Evolutionary conservation across 2,888 invertebrate genomes (phyloP), one percentile per base, ranked within the genome.

Genomic region (Drosophila buzzatii): DNA sequence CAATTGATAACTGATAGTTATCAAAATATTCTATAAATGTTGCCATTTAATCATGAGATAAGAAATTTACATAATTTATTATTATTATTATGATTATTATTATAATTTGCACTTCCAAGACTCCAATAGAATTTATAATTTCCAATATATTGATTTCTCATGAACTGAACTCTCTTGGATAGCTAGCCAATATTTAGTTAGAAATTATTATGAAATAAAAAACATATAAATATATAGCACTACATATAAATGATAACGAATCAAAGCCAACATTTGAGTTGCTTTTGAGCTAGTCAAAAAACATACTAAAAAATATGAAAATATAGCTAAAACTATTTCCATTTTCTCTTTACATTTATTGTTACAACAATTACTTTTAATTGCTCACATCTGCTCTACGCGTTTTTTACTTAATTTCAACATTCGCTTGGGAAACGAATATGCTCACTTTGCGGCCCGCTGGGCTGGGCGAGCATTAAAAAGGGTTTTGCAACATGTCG

Each of bases 401-500:
- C 2, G 9, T 9, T 33, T 1, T 33, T 33, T 9, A 33, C 8
- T 9, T 8, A 16, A 16, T 16, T 37, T 16, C 6, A 37, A 16
- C 6, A 33, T 37, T 27, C 9, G n/a, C 10, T 5, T 16, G n/a
- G 6, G 18, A 35, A 23, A 23, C 37, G 9, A 20, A 37, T 53
- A 37, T 16, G 14, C 55, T 41, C 5, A 2, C 27, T 18, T 27
- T 16, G n/a, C 10, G 4, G 1, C 3, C 3, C 41, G 4, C 7
- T 12, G 6, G 14, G 12, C 27, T 41, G 55, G 18, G 55, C 55
- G 55, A 9, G 55, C 55, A 41, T 55, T 51, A 14, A n/a, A n/a
- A 70, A 61, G 68, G 76, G 42, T 73, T 68, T 63, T 62, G 45
- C 33, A 18, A 23, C 55, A 55, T 37, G 51, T 39, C 64, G 33